Evolutionary conservation across 2,888 invertebrate species (phyloP).

Genomic region (Thera britannica): DNA sequence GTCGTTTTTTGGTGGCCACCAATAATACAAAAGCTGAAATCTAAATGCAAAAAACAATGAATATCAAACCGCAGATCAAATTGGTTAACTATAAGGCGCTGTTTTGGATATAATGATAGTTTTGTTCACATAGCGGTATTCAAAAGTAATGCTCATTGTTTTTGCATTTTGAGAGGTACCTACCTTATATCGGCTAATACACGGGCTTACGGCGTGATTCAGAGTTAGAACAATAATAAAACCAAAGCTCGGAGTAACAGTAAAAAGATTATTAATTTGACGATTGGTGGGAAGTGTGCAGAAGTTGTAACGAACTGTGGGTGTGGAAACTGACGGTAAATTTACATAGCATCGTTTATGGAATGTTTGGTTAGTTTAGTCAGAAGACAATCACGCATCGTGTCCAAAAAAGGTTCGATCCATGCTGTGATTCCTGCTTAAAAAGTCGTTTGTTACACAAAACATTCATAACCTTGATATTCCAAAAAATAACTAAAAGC

Average conservation of each 20-base stretch:
- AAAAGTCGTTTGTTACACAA: not conserved
- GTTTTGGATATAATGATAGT: slow-evolving; percentile 53
- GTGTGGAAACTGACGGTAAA: slow-evolving; percentile 46
- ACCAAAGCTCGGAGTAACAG: slow-evolving; percentile 32
- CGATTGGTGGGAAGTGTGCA: slow-evolving; percentile 51
- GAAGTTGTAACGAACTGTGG: slow-evolving; percentile 51
- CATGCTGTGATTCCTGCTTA: slow-evolving; percentile 12
- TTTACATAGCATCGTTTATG: slow-evolving; percentile 48
- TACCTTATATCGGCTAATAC: slow-evolving; percentile 29
- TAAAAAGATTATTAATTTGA: slow-evolving; percentile 46
- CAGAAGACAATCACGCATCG: slow-evolving; percentile 12
- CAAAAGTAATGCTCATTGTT: slow-evolving; percentile 47
- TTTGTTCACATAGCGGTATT: slow-evolving; percentile 53
- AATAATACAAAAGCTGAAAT: slow-evolving; percentile 63
- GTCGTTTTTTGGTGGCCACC: slow-evolving; percentile 58
- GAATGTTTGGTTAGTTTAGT: slow-evolving; percentile 37
- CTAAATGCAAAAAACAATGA: slow-evolving; percentile 62
- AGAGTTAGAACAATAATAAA: slow-evolving; percentile 39
- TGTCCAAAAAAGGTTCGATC: slow-evolving; percentile 34
- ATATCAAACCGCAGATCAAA: slow-evolving; percentile 62
- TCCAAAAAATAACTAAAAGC: too few relatives aligned
- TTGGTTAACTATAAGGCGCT: slow-evolving; percentile 52
- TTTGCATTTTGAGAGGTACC: slow-evolving; percentile 41
- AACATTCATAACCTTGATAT: too few relatives aligned
- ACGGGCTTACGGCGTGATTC: slow-evolving; percentile 41